phyloP scores from a whole-genome alignment of 2,113 vertebrate genomes.

The Cyprinodon variegatus region DNA sequence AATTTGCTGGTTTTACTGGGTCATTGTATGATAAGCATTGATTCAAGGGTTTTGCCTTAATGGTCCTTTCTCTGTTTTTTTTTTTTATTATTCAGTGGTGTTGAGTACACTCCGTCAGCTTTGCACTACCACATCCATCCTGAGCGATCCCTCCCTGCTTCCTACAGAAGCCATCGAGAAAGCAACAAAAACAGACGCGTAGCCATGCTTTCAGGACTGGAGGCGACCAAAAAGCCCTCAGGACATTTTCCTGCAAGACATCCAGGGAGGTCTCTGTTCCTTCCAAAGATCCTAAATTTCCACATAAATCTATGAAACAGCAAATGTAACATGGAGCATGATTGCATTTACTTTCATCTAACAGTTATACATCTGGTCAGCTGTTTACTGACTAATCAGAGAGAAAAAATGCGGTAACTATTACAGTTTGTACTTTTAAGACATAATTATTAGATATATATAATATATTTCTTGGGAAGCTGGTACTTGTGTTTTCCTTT shows the following conservation, averaged over 20 bases:
- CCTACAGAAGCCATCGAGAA: conserved; percentile 88
- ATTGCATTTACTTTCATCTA: background rate
- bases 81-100: conserved; percentile 83
- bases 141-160: conserved; percentile 85
- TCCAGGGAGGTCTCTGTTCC: conserved; percentile 15
- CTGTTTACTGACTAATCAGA: background rate
- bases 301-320: background rate
- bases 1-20: background rate
- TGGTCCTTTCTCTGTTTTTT: conserved; percentile 19
- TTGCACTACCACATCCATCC: conserved; percentile 89
- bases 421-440: background rate
- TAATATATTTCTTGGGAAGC: conserved; percentile 1
- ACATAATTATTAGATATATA: background rate
- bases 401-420: conserved; percentile 1
- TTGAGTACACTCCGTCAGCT: conserved; percentile 88
- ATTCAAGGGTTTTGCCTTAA: background rate
- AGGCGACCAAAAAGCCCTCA: background rate
- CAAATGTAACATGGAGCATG: background rate
- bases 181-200: conserved; percentile 73
- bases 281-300: conserved; percentile 22
- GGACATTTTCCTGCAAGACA: conserved; percentile 8
- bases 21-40: background rate
- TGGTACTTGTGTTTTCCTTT: conserved; percentile 31
- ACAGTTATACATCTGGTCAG: background rate
- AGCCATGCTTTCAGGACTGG: conserved; percentile 44